These are phyloP conservation scores for Anableps anableps DNA, from an alignment of 2,797 vertebrate species.

Conservation along the genomic window DNA sequence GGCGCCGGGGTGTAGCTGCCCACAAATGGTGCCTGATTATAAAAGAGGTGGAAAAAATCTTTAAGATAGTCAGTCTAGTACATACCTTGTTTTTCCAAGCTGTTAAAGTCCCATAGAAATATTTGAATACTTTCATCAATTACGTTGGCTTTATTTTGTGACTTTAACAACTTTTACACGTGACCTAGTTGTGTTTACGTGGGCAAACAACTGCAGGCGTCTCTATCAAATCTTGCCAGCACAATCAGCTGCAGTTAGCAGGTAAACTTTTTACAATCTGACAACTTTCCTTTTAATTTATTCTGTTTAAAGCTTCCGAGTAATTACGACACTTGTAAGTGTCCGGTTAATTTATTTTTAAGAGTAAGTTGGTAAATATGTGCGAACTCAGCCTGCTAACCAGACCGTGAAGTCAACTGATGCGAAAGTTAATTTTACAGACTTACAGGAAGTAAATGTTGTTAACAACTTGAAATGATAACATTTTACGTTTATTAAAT, in stretches of 20 bases:
- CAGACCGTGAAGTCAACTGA: conserved; percentile 15
- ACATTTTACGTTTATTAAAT: neutral
- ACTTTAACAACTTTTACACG: neutral
- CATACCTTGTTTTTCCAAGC: fast-evolving
- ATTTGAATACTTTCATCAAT: fast-evolving
- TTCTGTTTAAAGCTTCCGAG: fast-evolving
- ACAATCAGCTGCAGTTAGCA: conserved; percentile 48
- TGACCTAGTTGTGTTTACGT: conserved; percentile 51
- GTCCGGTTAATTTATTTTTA: neutral
- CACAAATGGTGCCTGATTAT: conserved; percentile 57
- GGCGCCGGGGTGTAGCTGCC: conserved; percentile 39
- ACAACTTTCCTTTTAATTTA: conserved; percentile 3
- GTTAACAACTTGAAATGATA: neutral
- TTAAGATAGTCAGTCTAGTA: neutral
- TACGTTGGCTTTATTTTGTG: fast-evolving
- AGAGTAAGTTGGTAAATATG: neutral
- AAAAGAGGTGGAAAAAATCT: conserved; percentile 22
- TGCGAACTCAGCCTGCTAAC: conserved; percentile 9
- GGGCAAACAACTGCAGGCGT: conserved; percentile 53
- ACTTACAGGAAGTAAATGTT: conserved; percentile 19
- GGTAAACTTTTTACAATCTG: conserved; percentile 63
- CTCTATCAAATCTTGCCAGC: conserved; percentile 42
- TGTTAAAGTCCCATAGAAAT: fast-evolving
- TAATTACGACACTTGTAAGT: neutral
- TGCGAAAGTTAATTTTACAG: conserved; percentile 35